These are phyloP conservation scores for Dendrocincla fuliginosa DNA, from an alignment of 2,797 vertebrate species.

Conservation along the genomic window DNA sequence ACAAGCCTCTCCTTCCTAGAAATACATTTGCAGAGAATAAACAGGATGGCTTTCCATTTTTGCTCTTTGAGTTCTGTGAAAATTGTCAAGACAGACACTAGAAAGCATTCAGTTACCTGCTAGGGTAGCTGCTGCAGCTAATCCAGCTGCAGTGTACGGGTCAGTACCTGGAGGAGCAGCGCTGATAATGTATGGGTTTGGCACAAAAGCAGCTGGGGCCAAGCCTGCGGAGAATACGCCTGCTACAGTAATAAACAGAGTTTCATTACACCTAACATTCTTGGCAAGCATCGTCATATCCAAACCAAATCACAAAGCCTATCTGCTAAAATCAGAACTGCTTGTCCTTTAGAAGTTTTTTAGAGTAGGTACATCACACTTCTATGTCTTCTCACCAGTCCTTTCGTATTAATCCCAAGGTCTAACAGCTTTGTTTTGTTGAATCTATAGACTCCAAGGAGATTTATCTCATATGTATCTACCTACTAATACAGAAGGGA, in stretches of 20 bases:
- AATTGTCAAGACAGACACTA: not conserved
- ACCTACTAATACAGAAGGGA: not conserved
- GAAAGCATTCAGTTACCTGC: constrained; percentile 81
- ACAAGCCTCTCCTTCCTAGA: not conserved
- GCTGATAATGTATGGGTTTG: constrained; percentile 99
- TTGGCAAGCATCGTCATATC: constrained; percentile 5
- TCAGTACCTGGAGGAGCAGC: constrained; percentile 93
- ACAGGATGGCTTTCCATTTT: not conserved
- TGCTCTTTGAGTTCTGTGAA: not conserved
- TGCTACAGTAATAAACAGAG: constrained; percentile 76
- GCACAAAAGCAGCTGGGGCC: constrained; percentile 96
- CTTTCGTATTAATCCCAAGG: not conserved
- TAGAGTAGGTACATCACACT: not conserved
- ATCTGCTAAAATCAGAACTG: constrained; percentile 26
- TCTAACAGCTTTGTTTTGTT: not conserved
- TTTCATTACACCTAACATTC: constrained; percentile 56
- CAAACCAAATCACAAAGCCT: constrained; percentile 11
- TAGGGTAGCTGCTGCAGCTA: constrained; percentile 93
- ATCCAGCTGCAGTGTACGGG: constrained; percentile 93
- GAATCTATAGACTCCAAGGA: not conserved
- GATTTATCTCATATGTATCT: not conserved
- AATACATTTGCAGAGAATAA: not conserved
- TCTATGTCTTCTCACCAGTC: not conserved
- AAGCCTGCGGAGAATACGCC: constrained; percentile 90
- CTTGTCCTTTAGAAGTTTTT: not conserved